Base-by-base conservation (phyloP, 2,888 invertebrate species). In the Neoscelio sp. region DNA sequence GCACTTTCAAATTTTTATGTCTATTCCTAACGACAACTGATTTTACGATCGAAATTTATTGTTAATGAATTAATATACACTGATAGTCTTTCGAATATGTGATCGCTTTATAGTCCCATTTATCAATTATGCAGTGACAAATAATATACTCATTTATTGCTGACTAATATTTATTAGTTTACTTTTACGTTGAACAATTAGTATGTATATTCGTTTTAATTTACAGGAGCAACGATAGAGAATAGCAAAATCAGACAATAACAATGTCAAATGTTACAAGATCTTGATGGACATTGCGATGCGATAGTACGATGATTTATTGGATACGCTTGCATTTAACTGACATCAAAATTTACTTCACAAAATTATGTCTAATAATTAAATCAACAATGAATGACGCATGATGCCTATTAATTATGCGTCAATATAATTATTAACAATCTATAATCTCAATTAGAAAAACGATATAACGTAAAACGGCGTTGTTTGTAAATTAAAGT, bases 211-310 rank as follows among this genome's bases (percentile, higher is more conserved):
- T 26, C 10, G 7, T 30, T 30, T 50, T 17, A 17, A 30, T 58
- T 58, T 44, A 44, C 12, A 44, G 12, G 44, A 40, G n/a, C 28
- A 18, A 38, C 42, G 38, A 50, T 10, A n/a, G n/a, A 35, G 40
- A 64, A 50, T 50, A 35, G 12, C n/a, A 20, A 52, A 18, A 42
- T 65, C 20, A 15, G 30, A 18, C 28, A 20, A 65, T 65, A 40
- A 40, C 28, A 20, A 30, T 33, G 38, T 52, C 52, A 52, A 52
- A 65, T 42, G 52, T 65, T 65, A 65, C 42, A 65, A 65, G 52
- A 52, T 52, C 28, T 50, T 52, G 65, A 65, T 65, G 52, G 52
- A 52, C 65, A 33, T 15, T 1, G 26, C 35, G 15, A 23, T 20
- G 13, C 26, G 42, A 65, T 65, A 52, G 15, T 3, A 1, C 35